Evolutionary conservation across 2,113 vertebrate genomes (phyloP), one percentile per base, ranked within the genome.

Genomic region (Nannobrachium achirus): DNA sequence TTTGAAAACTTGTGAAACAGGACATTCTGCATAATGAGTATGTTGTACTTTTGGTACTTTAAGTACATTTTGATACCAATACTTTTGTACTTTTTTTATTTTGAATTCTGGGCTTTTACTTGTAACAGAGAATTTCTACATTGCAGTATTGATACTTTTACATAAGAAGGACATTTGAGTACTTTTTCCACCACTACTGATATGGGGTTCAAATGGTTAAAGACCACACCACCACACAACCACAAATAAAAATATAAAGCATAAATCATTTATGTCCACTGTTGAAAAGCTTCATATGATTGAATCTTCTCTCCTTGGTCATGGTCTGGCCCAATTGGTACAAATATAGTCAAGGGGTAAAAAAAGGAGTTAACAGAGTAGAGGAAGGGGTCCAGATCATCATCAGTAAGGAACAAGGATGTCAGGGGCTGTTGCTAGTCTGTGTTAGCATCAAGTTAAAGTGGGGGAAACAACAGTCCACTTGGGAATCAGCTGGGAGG

Each of bases 301-400:
- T 49, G 33, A n/a, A 10, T 59, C 53, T 63, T 50, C 33, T 64
- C 25, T 68, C 64, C 39, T 63, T 13, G 56, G 18, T 69, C 40
- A 13, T 48, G 80, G 89, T 90, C 88, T 83, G 84, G 88, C 84
- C 90, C 84, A 92, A 94, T 90, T 94, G 92, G 90, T 93, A 94
- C 91, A 90, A 85, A 82, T 81, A 67, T 8, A 87, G 73, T 75
- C 51, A 67, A 33, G 76, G 51, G 78, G 80, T 70, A 63, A 25
- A 63, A n/a, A 40, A 65, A 79, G 57, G 73, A 78, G 80, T 89
- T 88, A 88, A 86, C 61, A 66, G 67, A 76, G 70, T 78, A 71
- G 56, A 81, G 76, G 59, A 50, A 68, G 62, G 71, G 68, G 70
- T 60, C 64, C 74, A 64, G 63, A 69, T 20, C 48, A 69, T 20